Conservation (phyloP, 2,797 vertebrate species). For the Arctocebus calabarensis region DNA sequence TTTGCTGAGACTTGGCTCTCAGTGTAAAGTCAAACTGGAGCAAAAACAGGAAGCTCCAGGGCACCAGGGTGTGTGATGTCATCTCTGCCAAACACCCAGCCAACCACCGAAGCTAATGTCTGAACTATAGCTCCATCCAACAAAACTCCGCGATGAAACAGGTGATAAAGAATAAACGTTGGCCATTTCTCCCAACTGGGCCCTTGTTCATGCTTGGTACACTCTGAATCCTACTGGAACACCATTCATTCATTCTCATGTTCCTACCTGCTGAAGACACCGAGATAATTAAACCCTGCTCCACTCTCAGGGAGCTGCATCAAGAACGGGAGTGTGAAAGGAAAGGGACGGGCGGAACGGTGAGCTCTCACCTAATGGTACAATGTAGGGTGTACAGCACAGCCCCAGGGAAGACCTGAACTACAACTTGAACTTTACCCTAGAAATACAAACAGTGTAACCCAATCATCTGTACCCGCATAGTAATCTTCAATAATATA, state of each 20-base stretch:
- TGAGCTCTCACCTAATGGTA: too few species aligned
- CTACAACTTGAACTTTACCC: too few species aligned
- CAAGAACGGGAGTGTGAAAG: too few species aligned
- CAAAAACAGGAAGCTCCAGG: background rate
- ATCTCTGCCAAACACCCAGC: background rate
- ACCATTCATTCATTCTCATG: background rate
- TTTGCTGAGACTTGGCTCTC: background rate
- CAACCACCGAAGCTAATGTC: background rate
- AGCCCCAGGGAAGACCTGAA: too few species aligned
- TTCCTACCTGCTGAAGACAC: background rate
- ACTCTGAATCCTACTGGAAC: background rate
- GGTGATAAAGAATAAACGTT: background rate
- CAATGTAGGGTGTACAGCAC: too few species aligned
- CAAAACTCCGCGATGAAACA: background rate
- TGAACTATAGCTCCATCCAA: background rate
- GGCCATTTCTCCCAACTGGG: background rate
- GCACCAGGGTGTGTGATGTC: background rate
- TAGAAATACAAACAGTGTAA: too few species aligned
- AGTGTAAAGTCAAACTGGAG: background rate
- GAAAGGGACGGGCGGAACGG: too few species aligned
- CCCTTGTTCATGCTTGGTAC: background rate
- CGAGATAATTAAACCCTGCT: background rate
- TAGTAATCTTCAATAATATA: too few species aligned
- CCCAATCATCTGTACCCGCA: too few species aligned
- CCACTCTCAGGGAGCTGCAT: background rate